Conservation (phyloP, 2,888 invertebrate genomes). For the Dicranocentrus wangi region DNA sequence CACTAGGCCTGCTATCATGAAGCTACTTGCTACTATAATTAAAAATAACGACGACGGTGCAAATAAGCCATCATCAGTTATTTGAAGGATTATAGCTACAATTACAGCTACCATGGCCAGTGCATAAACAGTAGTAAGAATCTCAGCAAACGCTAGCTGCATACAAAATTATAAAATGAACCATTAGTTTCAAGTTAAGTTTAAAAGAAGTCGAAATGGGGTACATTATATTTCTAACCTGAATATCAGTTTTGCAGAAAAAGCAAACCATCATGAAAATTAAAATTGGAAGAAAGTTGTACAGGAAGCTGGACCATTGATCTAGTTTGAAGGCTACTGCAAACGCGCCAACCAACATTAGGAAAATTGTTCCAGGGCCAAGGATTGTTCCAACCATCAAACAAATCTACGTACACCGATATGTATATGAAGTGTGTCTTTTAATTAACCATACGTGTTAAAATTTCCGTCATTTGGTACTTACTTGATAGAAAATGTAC, state of each 20-base stretch:
- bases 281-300: conserved; percentile 82
- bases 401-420: conserved; percentile 43
- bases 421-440: not conserved
- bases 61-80: conserved; percentile 84
- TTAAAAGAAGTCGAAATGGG: too few relatives aligned
- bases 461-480: too few relatives aligned
- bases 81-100: conserved; percentile 86
- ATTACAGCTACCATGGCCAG: conserved; percentile 91
- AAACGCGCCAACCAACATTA: conserved; percentile 88
- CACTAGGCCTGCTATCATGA: conserved; percentile 78
- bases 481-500: conserved; percentile 74
- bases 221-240: conserved; percentile 78
- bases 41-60: conserved; percentile 91
- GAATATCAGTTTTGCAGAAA: conserved; percentile 81
- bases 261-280: conserved; percentile 82
- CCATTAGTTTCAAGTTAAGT: too few relatives aligned
- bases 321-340: conserved; percentile 85
- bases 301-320: conserved; percentile 80
- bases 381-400: conserved; percentile 83
- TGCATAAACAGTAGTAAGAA: conserved; percentile 86
- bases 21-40: conserved; percentile 82
- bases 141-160: conserved; percentile 82
- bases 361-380: conserved; percentile 88
- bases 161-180: too few relatives aligned
- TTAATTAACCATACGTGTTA: not conserved